These are phyloP conservation scores for Erythrolamprus reginae DNA, from an alignment of 2,113 vertebrate species.

Conservation along the genomic window DNA sequence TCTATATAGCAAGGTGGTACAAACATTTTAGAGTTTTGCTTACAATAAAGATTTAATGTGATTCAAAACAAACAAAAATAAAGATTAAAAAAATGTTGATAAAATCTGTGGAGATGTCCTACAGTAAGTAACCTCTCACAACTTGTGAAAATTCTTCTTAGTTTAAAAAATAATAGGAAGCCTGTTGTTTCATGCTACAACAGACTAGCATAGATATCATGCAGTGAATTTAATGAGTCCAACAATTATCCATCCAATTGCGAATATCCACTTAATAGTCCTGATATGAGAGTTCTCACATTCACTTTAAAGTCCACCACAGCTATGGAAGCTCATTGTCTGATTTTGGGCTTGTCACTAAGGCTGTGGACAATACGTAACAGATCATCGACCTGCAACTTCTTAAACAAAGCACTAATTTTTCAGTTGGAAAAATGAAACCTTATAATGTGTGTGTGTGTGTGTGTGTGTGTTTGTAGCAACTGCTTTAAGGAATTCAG, in stretches of 20 bases:
- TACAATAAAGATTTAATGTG: neutral
- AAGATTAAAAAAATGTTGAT: neutral
- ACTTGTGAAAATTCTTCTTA: neutral
- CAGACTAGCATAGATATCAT: neutral
- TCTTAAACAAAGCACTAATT: neutral
- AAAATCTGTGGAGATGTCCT: neutral
- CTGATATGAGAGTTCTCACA: neutral
- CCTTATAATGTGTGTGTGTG: neutral
- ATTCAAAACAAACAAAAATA: neutral
- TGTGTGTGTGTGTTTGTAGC: neutral
- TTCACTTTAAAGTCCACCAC: neutral
- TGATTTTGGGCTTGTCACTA: neutral
- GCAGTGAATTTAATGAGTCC: neutral
- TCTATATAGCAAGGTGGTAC: neutral
- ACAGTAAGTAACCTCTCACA: neutral
- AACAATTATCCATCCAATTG: neutral
- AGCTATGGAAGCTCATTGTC: neutral
- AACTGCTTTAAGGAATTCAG: neutral
- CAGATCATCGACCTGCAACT: neutral
- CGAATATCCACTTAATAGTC: neutral
- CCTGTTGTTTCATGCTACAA: neutral
- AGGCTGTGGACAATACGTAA: neutral
- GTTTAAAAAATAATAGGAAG: neutral
- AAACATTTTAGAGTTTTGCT: neutral
- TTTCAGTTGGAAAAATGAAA: neutral